A percentile compares a stretch with the other conserved stretches of the same genome.
phyloP scores from a whole-genome alignment of 2,888 invertebrate genomes.

The Serrognathus titanus region DNA sequence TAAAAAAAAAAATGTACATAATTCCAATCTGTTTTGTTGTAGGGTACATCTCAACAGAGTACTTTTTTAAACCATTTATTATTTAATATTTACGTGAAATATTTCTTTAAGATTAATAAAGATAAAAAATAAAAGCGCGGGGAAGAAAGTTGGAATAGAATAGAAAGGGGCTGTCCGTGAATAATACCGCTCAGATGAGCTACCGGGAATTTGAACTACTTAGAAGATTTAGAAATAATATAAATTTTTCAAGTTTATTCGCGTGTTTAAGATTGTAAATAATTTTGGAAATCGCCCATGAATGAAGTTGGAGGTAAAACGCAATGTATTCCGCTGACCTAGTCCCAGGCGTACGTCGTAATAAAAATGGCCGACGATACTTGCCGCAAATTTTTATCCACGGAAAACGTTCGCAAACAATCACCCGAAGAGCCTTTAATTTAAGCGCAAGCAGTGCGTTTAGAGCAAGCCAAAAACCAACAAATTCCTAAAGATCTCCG shows the following conservation, averaged over 20 bases:
- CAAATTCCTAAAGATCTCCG: neutral
- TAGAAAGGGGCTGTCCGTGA: conserved; percentile 9
- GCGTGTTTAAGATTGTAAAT: too few relatives aligned
- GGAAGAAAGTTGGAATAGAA: neutral
- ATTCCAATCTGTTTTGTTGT: neutral
- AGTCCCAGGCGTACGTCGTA: conserved; percentile 5
- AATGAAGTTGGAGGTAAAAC: too few relatives aligned
- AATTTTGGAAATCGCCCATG: too few relatives aligned
- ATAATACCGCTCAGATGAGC: too few relatives aligned
- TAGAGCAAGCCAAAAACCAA: neutral
- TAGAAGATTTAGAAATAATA: too few relatives aligned
- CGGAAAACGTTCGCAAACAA: neutral
- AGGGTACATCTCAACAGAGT: neutral
- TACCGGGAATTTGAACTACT: too few relatives aligned
- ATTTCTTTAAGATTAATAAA: neutral
- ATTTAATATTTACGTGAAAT: neutral
- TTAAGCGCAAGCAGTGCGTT: neutral
- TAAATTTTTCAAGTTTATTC: too few relatives aligned
- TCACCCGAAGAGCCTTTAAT: neutral
- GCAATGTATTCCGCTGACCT: too few relatives aligned
- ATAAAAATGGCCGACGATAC: conserved; percentile 33
- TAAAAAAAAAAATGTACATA: neutral
- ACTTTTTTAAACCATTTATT: neutral
- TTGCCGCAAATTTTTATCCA: conserved; percentile 24
- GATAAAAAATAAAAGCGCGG: neutral